Percentiles rank a stretch among this genome's conserved stretches.
These are phyloP conservation scores for Hirudinaria manillensis DNA, from an alignment of 2,888 invertebrate genomes.

Conservation along the genomic window DNA sequence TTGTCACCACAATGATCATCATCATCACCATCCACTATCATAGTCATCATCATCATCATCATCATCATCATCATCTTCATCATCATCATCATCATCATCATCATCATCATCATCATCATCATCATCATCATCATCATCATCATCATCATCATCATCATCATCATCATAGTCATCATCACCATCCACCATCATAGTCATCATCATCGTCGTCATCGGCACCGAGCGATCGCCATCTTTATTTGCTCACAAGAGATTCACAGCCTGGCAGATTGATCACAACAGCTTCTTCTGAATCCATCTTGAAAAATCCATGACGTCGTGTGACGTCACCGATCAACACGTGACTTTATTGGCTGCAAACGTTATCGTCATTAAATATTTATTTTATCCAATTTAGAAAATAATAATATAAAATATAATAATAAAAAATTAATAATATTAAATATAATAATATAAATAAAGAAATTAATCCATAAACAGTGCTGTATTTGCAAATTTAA, in stretches of 20 bases:
- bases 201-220: not conserved
- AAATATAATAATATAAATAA: too few relatives aligned
- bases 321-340: too few relatives aligned
- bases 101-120: slow-evolving; percentile 32
- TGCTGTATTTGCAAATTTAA: too few relatives aligned
- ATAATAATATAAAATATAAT: too few relatives aligned
- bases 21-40: slow-evolving; percentile 28
- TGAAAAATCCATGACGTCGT: too few relatives aligned
- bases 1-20: slow-evolving; percentile 29
- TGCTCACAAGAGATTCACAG: not conserved
- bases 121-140: slow-evolving; percentile 28
- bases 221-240: not conserved
- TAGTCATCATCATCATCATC: slow-evolving; percentile 31
- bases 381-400: too few relatives aligned
- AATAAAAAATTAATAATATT: too few relatives aligned
- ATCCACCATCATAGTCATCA: not conserved
- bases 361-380: too few relatives aligned
- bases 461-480: too few relatives aligned
- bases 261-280: too few relatives aligned
- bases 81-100: slow-evolving; percentile 32
- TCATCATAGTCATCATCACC: slow-evolving; percentile 22
- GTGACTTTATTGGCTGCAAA: too few relatives aligned
- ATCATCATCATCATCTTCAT: slow-evolving; percentile 31
- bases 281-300: too few relatives aligned
- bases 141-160: slow-evolving; percentile 28